Base-by-base conservation (phyloP, 2,797 vertebrate species). In the Eulemur mongoz region DNA sequence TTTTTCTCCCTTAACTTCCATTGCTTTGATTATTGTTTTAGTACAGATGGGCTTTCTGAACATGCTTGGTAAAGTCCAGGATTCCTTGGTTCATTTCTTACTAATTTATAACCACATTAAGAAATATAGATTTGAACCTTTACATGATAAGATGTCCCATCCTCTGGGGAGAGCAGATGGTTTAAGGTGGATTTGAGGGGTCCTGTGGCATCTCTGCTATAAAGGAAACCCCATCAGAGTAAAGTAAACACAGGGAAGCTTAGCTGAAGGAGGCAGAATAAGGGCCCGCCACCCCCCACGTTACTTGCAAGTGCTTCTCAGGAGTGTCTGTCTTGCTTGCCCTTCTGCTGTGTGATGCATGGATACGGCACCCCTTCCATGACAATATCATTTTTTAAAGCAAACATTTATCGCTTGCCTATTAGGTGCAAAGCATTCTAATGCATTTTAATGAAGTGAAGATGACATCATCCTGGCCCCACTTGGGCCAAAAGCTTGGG, bases 61-160 rank as follows among this genome's bases (percentile, higher is more conserved):
- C 30, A 4, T 48, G n/a, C 63, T 91, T n/a, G 3, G 12, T 14
- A 57, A 27, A 48, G 15, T 12, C 27, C 45, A 23, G 22, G 6
- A 35, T 23, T 20, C 32, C n/a, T 57, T 85, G 35, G 70, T 23
- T 95, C 70, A 54, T 23, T 86, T 78, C n/a, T 91, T 63, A 90
- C 25, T 63, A 85, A 92, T 10, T 80, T 82, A 52, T 15, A 91
- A 87, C 54, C 4, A 17, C 38, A 30, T 2, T 48, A 76, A 94
- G 57, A 94, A 89, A 57, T 15, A 38, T 0, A 85, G 32, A 89
- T 35, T 23, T 8, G 14, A 79, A 92, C 23, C 45, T 95, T 93
- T 78, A 4, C 40, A 73, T 43, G 61, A 40, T 82, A 90, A 27
- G n/a, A 61, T 78, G 78, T 81, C 85, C 43, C 52, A 38, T 50